Conservation (phyloP, 1,140 invertebrate species). For the Pissodes strobi region DNA sequence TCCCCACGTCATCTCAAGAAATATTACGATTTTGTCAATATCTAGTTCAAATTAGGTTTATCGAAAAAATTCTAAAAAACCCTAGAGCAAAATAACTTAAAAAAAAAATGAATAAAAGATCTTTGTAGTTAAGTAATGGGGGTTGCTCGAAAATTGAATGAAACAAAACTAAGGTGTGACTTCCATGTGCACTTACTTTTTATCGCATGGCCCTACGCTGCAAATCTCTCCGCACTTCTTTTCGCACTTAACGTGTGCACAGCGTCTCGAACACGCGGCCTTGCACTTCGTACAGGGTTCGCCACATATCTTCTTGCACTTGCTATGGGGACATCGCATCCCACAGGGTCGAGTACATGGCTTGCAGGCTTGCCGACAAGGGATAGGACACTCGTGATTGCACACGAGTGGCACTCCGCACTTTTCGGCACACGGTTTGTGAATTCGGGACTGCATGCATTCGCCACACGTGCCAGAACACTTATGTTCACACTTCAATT, state of each 20-base stretch:
- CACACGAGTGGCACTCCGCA: constrained; percentile 67
- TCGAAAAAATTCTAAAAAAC: too few species aligned
- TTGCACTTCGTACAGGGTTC: constrained; percentile 59
- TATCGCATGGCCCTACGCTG: constrained; percentile 51
- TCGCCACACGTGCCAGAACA: constrained; percentile 64
- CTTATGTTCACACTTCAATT: constrained; percentile 62
- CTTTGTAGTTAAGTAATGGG: too few species aligned
- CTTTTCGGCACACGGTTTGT: constrained; percentile 62
- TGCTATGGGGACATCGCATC: constrained; percentile 63
- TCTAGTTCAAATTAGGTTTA: too few species aligned
- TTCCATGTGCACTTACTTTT: constrained; percentile 21
- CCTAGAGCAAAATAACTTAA: too few species aligned
- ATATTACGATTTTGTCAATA: too few species aligned
- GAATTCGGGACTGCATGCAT: constrained; percentile 67
- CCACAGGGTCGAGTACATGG: constrained; percentile 65
- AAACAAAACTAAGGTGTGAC: too few species aligned
- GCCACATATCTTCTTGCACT: constrained; percentile 64
- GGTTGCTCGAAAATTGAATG: too few species aligned
- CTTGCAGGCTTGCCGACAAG: constrained; percentile 64
- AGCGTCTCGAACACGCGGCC: constrained; percentile 57
- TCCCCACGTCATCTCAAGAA: too few species aligned
- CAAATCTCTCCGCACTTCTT: constrained; percentile 62
- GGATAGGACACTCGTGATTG: constrained; percentile 67
- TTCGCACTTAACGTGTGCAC: constrained; percentile 58
- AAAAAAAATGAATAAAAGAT: too few species aligned